Conservation (phyloP, 2,888 invertebrate genomes). For the Conomelus anceps region DNA sequence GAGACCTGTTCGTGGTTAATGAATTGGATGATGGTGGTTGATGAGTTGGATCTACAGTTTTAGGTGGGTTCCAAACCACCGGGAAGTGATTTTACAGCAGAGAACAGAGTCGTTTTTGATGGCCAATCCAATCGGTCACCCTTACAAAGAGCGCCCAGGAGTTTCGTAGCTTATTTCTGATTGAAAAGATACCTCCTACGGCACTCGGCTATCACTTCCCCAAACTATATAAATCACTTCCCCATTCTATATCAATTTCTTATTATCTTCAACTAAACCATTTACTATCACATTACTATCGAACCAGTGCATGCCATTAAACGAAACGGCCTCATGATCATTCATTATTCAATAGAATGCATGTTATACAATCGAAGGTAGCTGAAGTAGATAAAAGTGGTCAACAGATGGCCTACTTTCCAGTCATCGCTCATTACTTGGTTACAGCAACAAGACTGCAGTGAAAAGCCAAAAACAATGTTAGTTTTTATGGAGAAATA, state of each 20-base stretch:
- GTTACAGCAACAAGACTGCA: neutral
- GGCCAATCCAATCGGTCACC: too few relatives aligned
- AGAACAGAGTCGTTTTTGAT: too few relatives aligned
- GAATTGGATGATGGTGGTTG: too few relatives aligned
- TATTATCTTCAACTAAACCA: neutral
- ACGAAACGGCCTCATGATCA: neutral
- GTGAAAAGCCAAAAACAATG: neutral
- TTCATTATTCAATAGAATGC: neutral
- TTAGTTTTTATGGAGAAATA: neutral
- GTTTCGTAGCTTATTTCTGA: too few relatives aligned
- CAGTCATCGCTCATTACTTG: neutral
- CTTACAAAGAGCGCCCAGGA: too few relatives aligned
- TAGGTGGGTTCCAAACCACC: too few relatives aligned
- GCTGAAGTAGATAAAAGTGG: neutral
- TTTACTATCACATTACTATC: neutral
- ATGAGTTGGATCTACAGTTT: too few relatives aligned
- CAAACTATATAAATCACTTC: too few relatives aligned
- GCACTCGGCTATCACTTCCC: too few relatives aligned
- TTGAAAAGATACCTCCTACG: too few relatives aligned
- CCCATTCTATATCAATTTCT: neutral
- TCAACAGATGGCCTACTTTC: neutral
- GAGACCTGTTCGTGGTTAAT: too few relatives aligned
- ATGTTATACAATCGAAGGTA: neutral
- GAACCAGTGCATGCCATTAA: neutral
- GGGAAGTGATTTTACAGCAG: too few relatives aligned